phyloP scores from a whole-genome alignment of 2,113 vertebrate genomes.

The Actenoides hombroni region DNA sequence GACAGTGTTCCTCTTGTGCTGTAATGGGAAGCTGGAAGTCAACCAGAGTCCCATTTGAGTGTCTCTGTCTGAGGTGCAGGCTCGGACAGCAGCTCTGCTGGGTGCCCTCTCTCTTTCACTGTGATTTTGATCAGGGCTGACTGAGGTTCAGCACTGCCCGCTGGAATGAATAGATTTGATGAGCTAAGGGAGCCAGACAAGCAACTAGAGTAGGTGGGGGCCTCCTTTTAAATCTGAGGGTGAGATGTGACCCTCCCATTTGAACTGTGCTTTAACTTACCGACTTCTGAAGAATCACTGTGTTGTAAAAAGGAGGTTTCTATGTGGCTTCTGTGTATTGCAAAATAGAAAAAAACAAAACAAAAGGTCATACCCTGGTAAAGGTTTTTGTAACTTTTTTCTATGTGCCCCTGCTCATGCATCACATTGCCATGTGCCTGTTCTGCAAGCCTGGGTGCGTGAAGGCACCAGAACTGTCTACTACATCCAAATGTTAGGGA shows the following conservation, averaged over 20 bases:
- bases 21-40: not conserved
- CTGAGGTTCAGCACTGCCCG: not conserved
- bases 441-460: not conserved
- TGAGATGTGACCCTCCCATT: not conserved
- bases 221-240: not conserved
- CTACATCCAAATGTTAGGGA: not conserved
- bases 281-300: not conserved
- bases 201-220: not conserved
- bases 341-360: not conserved
- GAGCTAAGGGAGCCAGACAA: not conserved
- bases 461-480: not conserved
- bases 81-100: rapidly evolving
- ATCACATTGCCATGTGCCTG: rapidly evolving
- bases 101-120: too few species aligned
- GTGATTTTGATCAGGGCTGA: not conserved
- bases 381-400: not conserved
- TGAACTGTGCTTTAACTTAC: not conserved
- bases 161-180: not conserved
- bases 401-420: rapidly evolving
- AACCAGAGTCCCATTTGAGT: not conserved
- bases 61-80: not conserved
- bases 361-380: not conserved
- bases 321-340: not conserved
- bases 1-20: not conserved
- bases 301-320: not conserved